These are phyloP conservation scores for Drosophila triauraria DNA, from an alignment of 1,140 invertebrate genomes.

Conservation along the genomic window DNA sequence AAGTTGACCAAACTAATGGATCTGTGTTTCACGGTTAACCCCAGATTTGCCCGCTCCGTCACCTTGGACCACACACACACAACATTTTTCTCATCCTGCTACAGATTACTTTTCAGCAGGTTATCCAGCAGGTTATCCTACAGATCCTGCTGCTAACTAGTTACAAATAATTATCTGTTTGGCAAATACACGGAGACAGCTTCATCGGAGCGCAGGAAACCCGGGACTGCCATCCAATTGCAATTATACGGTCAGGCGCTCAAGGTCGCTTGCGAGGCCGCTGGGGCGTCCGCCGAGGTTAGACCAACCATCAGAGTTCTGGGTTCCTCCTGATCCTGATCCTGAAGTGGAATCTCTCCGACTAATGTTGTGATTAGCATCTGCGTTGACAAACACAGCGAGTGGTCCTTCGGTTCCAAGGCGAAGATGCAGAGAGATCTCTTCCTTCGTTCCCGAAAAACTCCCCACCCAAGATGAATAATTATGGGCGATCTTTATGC, in stretches of 20 bases:
- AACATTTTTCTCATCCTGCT: background rate
- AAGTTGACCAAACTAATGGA: constrained; percentile 51
- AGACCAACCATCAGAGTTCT: constrained; percentile 64
- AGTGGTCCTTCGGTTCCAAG: constrained; percentile 63
- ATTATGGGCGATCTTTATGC: constrained; percentile 84
- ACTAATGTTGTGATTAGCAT: constrained; percentile 85
- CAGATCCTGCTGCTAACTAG: constrained; percentile 75
- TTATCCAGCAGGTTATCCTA: constrained; percentile 32
- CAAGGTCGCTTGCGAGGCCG: constrained; percentile 23
- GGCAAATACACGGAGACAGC: constrained; percentile 63
- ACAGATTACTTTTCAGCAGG: background rate
- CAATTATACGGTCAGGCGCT: constrained; percentile 57
- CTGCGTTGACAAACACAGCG: constrained; percentile 84
- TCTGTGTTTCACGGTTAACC: constrained; percentile 64
- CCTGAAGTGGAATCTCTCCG: constrained; percentile 72
- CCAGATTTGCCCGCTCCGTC: constrained; percentile 62
- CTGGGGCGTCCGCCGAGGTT: constrained; percentile 53
- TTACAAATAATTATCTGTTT: constrained; percentile 78
- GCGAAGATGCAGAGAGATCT: constrained; percentile 29
- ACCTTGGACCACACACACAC: constrained; percentile 52
- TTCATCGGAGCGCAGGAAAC: constrained; percentile 20
- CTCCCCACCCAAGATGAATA: constrained; percentile 84
- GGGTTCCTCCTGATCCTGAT: constrained; percentile 44
- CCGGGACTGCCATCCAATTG: constrained; percentile 49
- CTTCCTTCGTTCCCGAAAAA: background rate